Evolutionary conservation across 2,113 vertebrate genomes (phyloP).

Genomic region (Gadus chalcogrammus): DNA sequence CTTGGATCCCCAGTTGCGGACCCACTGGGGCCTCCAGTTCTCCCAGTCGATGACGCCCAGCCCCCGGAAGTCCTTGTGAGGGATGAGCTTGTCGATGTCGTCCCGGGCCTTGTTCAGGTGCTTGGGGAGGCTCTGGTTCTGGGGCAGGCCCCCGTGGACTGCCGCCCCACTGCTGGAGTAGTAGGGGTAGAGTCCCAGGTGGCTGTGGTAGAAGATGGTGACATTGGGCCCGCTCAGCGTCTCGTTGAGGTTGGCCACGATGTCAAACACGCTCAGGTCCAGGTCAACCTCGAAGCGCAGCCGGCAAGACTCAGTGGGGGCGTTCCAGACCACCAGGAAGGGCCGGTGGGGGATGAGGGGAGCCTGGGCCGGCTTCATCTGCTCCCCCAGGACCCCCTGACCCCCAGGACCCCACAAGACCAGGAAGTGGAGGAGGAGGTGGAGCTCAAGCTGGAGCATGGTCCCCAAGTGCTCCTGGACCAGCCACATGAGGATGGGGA

Average conservation of each 20-base stretch:
- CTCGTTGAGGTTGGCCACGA: constrained; percentile 83
- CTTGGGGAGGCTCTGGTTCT: constrained; percentile 81
- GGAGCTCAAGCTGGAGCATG: constrained; percentile 59
- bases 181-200: constrained; percentile 85
- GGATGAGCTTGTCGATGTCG: constrained; percentile 80
- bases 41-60: constrained; percentile 91
- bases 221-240: constrained; percentile 83
- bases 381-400: constrained; percentile 25
- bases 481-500: constrained; percentile 37
- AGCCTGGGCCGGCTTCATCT: constrained; percentile 64
- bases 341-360: constrained; percentile 77
- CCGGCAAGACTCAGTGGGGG: constrained; percentile 80
- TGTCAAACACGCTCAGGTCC: constrained; percentile 83
- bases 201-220: constrained; percentile 87
- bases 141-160: constrained; percentile 84
- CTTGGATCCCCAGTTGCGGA: constrained; percentile 86
- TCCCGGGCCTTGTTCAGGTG: constrained; percentile 80
- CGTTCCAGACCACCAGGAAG: constrained; percentile 87
- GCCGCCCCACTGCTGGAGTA: constrained; percentile 72
- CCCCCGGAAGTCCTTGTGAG: constrained; percentile 80
- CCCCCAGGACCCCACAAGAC: constrained; percentile 36
- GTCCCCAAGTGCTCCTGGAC: constrained; percentile 38
- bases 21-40: constrained; percentile 89
- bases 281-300: constrained; percentile 83
- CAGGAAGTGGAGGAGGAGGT: constrained; percentile 40